Percentiles rank a stretch among this genome's conserved stretches.
phyloP scores from a whole-genome alignment of 2,797 vertebrate species.

The Enoplosus armatus region DNA sequence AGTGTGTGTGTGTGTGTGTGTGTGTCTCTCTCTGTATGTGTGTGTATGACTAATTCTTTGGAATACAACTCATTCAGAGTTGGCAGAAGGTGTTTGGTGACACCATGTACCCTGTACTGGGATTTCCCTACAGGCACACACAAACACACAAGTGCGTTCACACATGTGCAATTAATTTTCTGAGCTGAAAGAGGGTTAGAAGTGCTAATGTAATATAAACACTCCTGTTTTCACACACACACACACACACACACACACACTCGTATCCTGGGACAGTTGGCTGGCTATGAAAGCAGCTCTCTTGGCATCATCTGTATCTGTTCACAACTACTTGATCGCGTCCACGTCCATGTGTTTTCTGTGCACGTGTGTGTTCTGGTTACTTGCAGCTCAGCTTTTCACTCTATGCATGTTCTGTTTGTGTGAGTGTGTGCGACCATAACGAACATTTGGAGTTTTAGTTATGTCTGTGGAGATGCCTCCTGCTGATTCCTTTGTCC shows the following conservation, averaged over 20 bases:
- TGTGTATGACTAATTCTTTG: conserved; percentile 31
- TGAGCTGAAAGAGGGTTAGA: conserved; percentile 35
- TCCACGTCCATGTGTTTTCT: conserved; percentile 34
- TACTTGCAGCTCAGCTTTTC: conserved; percentile 1
- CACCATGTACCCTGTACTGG: conserved; percentile 34
- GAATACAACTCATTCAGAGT: conserved; percentile 42
- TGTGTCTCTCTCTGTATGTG: conserved; percentile 15
- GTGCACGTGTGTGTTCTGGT: neutral
- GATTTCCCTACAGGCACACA: conserved; percentile 46
- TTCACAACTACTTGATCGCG: conserved; percentile 38
- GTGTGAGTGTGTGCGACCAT: neutral
- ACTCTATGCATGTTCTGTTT: neutral
- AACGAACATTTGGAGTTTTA: too few species aligned
- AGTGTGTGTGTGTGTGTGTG: neutral
- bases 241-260: conserved; percentile 15
- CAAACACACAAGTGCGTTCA: neutral
- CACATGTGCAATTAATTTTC: conserved; percentile 33
- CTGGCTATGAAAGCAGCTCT: conserved; percentile 56
- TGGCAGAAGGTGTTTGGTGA: conserved; percentile 50
- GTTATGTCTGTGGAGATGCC: too few species aligned
- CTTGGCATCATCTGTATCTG: conserved; percentile 43
- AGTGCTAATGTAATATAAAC: conserved; percentile 46
- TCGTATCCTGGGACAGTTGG: conserved; percentile 54
- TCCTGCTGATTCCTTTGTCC: too few species aligned
- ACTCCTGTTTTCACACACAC: conserved; percentile 14